phyloP scores from a whole-genome alignment of 2,888 invertebrate species.

The Andrena bicolor region DNA sequence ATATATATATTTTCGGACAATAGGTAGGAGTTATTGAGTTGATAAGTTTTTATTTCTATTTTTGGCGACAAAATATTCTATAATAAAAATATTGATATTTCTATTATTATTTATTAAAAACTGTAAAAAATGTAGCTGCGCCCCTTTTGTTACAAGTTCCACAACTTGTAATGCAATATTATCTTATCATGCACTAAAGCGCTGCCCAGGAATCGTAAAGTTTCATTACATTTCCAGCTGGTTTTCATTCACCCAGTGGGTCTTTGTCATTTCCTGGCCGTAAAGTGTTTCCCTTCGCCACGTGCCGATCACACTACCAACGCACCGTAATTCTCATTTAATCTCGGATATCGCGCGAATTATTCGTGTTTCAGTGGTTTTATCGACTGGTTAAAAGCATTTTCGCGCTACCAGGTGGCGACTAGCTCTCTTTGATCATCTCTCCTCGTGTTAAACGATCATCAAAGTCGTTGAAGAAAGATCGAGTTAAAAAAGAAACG shows the following conservation, averaged over 20 bases:
- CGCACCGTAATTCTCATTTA: conserved; percentile 2
- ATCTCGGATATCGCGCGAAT: conserved; percentile 6
- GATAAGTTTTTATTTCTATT: too few species aligned
- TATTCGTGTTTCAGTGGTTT: conserved; percentile 16
- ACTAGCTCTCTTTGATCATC: conserved; percentile 1
- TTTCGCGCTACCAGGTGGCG: not conserved
- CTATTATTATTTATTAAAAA: too few species aligned
- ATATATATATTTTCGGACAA: too few species aligned
- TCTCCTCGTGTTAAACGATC: not conserved
- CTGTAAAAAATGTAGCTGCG: too few species aligned
- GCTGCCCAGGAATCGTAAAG: not conserved
- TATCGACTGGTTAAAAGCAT: not conserved
- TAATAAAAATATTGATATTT: too few species aligned
- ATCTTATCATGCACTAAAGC: not conserved
- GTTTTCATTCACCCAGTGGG: not conserved
- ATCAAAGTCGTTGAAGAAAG: conserved; percentile 12
- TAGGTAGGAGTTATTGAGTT: too few species aligned
- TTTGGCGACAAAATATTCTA: too few species aligned
- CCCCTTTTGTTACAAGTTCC: not conserved
- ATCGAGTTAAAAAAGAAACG: conserved; percentile 17
- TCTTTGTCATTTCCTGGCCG: not conserved
- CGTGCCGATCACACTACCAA: too few species aligned
- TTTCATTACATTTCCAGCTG: conserved; percentile 1
- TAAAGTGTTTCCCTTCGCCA: not conserved
- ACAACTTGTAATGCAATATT: not conserved